A percentile compares a stretch with the other conserved stretches of the same genome.
Evolutionary conservation across 2,888 invertebrate genomes (phyloP).

Genomic region (Clusia tigrina): DNA sequence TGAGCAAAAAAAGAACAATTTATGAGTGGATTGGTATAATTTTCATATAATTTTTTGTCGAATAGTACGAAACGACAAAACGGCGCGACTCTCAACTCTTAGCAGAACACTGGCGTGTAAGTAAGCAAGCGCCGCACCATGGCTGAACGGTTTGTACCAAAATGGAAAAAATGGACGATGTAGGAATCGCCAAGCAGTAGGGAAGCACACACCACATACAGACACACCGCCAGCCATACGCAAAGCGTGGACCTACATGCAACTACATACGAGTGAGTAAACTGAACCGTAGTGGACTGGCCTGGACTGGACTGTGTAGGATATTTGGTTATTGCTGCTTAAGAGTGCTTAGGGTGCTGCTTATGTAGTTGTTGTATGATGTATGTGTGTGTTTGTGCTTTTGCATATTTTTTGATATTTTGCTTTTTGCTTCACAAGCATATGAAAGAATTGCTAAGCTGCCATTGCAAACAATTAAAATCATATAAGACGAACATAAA

Average conservation of each 20-base stretch:
- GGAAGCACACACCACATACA: conserved; percentile 6
- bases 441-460: conserved; percentile 50
- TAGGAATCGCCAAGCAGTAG: background rate
- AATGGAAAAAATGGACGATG: conserved; percentile 10
- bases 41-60: conserved; percentile 60
- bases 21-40: conserved; percentile 61
- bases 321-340: conserved; percentile 53
- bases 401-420: conserved; percentile 13
- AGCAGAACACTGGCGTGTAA: conserved; percentile 22
- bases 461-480: conserved; percentile 63
- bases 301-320: background rate
- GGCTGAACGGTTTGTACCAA: background rate
- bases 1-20: conserved; percentile 57
- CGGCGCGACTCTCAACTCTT: conserved; percentile 35
- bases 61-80: conserved; percentile 41
- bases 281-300: background rate
- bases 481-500: conserved; percentile 63
- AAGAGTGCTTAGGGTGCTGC: conserved; percentile 55
- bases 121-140: conserved; percentile 15
- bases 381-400: conserved; percentile 27
- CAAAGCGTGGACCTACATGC: background rate
- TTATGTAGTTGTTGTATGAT: conserved; percentile 31
- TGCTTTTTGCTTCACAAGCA: background rate
- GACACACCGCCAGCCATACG: background rate
- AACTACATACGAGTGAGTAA: background rate